These are phyloP conservation scores for Bubo scandiacus DNA, from an alignment of 2,113 vertebrate species.

Conservation along the genomic window DNA sequence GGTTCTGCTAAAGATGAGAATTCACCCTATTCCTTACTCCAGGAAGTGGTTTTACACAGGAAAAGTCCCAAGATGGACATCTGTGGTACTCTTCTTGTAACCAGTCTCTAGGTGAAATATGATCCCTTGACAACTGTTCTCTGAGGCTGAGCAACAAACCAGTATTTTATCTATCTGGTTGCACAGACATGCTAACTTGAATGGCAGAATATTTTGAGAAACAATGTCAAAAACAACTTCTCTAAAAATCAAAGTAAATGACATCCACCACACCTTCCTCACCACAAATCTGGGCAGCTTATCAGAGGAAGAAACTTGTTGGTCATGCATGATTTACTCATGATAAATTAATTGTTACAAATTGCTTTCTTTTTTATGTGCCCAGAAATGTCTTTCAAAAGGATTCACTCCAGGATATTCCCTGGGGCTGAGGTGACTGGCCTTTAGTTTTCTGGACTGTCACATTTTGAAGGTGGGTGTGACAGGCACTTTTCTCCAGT, in stretches of 20 bases:
- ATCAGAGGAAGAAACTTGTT: neutral
- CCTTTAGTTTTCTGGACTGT: neutral
- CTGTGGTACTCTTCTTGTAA: rapidly evolving
- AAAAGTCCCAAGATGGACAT: neutral
- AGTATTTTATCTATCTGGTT: neutral
- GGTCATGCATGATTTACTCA: neutral
- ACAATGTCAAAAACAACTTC: neutral
- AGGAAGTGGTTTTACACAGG: neutral
- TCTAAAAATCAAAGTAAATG: neutral
- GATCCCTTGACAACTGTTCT: neutral
- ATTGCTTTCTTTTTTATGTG: neutral
- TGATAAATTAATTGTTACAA: neutral
- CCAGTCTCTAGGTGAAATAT: neutral
- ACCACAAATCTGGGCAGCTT: neutral
- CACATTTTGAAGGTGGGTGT: neutral
- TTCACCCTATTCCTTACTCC: neutral
- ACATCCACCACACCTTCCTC: rapidly evolving
- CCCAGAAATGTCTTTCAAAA: neutral
- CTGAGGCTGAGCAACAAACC: neutral
- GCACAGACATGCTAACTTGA: neutral
- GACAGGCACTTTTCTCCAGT: neutral
- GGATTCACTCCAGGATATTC: neutral
- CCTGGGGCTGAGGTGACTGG: neutral
- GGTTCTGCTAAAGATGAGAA: neutral
- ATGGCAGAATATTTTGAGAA: neutral